phyloP scores from a whole-genome alignment of 2,888 invertebrate species.

The Pammene aurita region DNA sequence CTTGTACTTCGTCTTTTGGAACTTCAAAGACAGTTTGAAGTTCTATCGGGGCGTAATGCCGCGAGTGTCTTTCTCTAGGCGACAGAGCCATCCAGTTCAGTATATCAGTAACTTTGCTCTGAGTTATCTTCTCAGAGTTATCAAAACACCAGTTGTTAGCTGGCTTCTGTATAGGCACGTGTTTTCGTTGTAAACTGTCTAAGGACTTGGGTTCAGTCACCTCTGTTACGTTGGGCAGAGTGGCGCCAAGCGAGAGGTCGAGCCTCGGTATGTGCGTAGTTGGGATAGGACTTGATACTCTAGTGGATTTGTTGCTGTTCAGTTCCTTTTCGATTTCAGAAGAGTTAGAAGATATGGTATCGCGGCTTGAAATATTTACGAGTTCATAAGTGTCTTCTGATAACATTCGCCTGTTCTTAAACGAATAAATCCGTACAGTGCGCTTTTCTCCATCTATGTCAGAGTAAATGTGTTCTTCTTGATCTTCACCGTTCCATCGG shows the following conservation, averaged over 20 bases:
- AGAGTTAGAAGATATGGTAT: slow-evolving; percentile 53
- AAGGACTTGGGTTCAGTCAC: slow-evolving; percentile 60
- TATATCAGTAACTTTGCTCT: slow-evolving; percentile 50
- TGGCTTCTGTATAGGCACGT: slow-evolving; percentile 46
- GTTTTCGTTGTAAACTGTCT: slow-evolving; percentile 45
- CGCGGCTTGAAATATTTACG: slow-evolving; percentile 51
- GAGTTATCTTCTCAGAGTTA: slow-evolving; percentile 41
- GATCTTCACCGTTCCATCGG: slow-evolving; percentile 47
- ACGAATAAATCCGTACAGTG: slow-evolving; percentile 71
- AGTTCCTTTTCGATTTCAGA: slow-evolving; percentile 49
- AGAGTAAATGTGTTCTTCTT: slow-evolving; percentile 51
- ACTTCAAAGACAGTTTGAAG: slow-evolving; percentile 40
- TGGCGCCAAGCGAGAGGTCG: slow-evolving; percentile 59
- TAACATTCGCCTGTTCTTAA: slow-evolving; percentile 62
- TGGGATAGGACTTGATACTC: slow-evolving; percentile 64
- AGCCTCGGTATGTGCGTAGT: slow-evolving; percentile 61
- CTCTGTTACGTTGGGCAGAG: slow-evolving; percentile 71
- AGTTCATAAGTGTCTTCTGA: slow-evolving; percentile 57
- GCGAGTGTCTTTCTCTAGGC: slow-evolving; percentile 57
- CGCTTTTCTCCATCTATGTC: slow-evolving; percentile 54
- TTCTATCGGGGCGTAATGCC: background rate
- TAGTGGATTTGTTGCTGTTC: slow-evolving; percentile 42
- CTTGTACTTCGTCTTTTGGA: slow-evolving; percentile 3
- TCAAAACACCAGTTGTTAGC: slow-evolving; percentile 59
- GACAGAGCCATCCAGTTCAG: slow-evolving; percentile 65